Evolutionary conservation across 2,113 vertebrate genomes (phyloP), one percentile per base, ranked within the genome.

Genomic region (Xenopus borealis): DNA sequence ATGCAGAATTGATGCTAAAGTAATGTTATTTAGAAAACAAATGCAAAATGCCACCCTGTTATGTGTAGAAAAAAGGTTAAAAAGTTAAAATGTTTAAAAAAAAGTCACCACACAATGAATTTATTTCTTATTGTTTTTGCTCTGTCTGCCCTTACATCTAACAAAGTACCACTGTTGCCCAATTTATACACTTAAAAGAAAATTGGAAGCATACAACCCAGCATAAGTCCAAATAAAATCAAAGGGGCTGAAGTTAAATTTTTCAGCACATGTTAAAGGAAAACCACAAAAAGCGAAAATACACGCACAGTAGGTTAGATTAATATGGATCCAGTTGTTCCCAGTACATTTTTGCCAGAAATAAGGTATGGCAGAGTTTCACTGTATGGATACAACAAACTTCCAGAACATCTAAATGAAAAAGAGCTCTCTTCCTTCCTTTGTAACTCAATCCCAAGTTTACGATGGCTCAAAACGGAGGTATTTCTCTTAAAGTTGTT

Each of bases 401-500:
- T 47, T 69, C 57, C 45, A 75, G 68, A 69, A 69, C 73, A 75
- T 75, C 66, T 75, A 66, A 75, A 44, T 62, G 58, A 69, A 69
- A 75, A 61, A 20, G 57, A 75, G 66, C 23, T 50, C 10, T 27
- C 58, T 75, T 75, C 66, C 72, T 62, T 53, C 65, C 44, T 10
- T 11, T 61, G 73, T 62, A 75, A 75, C 50, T 45, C 58, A 75
- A 75, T 62, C 73, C 66, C 50, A 61, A 61, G 46, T 69, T 75
- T 69, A 53, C 30, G 27, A 75, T 75, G 73, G 73, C 66, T 69
- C 58, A 63, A 46, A 62, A 66, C 46, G 55, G 59, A 17, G 61
- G 69, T 75, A 63, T 69, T 75, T 75, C n/a, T 13, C 72, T 69
- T 75, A 44, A 69, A 68, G 66, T 75, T 75, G 62, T 75, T 68